These are phyloP conservation scores for Triops longicaudatus DNA, from an alignment of 1,140 invertebrate genomes.

Conservation along the genomic window DNA sequence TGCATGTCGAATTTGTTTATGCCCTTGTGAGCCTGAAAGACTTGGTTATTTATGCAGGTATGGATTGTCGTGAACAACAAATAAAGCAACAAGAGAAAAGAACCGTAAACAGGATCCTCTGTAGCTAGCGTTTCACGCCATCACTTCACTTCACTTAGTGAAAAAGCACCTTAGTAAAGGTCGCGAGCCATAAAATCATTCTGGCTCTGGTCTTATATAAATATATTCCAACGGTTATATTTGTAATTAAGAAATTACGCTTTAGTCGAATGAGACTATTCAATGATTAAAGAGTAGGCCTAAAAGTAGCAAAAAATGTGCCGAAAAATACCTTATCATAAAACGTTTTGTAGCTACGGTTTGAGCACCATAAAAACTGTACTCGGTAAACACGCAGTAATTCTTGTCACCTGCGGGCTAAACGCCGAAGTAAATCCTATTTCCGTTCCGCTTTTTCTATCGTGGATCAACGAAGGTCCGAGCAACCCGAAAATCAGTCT, in stretches of 20 bases:
- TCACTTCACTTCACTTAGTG: too few relatives aligned
- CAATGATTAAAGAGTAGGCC: too few relatives aligned
- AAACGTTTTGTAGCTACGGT: not conserved
- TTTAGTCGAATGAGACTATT: too few relatives aligned
- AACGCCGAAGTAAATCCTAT: not conserved
- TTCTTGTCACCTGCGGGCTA: not conserved
- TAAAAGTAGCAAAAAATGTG: not conserved
- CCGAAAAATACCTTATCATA: not conserved
- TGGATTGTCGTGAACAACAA: not conserved
- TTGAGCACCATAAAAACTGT: not conserved
- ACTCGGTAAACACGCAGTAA: slow-evolving; percentile 4
- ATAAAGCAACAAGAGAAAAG: not conserved
- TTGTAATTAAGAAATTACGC: too few relatives aligned
- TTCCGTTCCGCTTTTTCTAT: not conserved
- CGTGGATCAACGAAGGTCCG: not conserved
- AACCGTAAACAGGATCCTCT: not conserved
- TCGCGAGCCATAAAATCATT: too few relatives aligned
- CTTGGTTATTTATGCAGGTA: not conserved
- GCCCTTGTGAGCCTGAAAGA: not conserved
- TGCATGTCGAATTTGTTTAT: not conserved
- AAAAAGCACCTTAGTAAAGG: too few relatives aligned
- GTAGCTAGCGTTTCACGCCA: too few relatives aligned
- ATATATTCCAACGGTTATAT: too few relatives aligned
- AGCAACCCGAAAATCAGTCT: not conserved
- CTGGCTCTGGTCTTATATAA: too few relatives aligned